Percentiles rank a stretch among this genome's conserved stretches.
phyloP scores from a whole-genome alignment of 2,888 invertebrate species.

The Pseudeuparius sepicola region DNA sequence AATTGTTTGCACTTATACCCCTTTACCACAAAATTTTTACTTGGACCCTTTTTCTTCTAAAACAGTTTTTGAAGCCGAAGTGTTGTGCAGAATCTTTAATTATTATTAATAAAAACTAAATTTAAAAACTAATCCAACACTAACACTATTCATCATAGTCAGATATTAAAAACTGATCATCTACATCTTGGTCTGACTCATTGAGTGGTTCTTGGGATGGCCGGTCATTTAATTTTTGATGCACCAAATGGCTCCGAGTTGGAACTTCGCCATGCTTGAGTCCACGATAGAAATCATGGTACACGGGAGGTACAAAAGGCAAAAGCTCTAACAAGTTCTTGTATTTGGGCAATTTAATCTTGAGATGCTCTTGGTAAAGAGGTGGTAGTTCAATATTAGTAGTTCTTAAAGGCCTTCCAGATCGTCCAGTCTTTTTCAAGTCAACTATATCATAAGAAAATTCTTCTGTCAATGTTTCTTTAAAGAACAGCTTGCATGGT shows the following conservation, averaged over 20 bases:
- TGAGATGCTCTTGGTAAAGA: conserved; percentile 2
- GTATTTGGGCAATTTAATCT: conserved; percentile 5
- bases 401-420: no score
- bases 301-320: conserved; percentile 1
- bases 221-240: conserved; percentile 1
- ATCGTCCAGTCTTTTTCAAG: no score
- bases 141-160: conserved; percentile 4
- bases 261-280: conserved; percentile 1
- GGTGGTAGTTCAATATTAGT: neutral
- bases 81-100: no score
- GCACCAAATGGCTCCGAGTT: conserved; percentile 2
- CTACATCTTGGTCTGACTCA: neutral
- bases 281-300: conserved; percentile 4
- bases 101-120: no score
- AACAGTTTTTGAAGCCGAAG: neutral
- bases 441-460: conserved; percentile 4
- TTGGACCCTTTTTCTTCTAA: conserved; percentile 4
- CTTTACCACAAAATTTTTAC: conserved; percentile 2
- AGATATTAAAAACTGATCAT: neutral
- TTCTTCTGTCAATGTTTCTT: conserved; percentile 5
- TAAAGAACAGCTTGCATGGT: conserved; percentile 5
- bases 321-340: conserved; percentile 3
- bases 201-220: neutral
- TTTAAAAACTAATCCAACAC: no score
- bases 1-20: conserved; percentile 5